Evolutionary conservation across 2,888 invertebrate genomes (phyloP).

Genomic region (Epinotia nisella): DNA sequence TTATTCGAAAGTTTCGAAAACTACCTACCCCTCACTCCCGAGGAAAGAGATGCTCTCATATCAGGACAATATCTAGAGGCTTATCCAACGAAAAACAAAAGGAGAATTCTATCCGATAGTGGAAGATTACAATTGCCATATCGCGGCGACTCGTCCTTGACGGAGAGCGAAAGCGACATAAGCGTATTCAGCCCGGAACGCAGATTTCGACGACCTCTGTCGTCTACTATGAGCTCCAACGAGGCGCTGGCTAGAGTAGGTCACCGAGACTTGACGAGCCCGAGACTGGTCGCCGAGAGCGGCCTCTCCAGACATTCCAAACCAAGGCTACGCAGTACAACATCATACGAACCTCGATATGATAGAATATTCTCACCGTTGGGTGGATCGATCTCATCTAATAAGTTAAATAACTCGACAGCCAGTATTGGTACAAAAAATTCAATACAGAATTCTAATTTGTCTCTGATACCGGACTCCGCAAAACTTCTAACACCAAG

Average conservation of each 20-base stretch:
- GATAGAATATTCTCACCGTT: conserved; percentile 79
- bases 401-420: conserved; percentile 73
- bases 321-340: conserved; percentile 74
- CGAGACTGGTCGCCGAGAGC: conserved; percentile 73
- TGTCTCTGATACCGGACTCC: conserved; percentile 78
- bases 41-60: conserved; percentile 78
- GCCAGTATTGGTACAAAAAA: conserved; percentile 69
- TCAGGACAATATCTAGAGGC: conserved; percentile 66
- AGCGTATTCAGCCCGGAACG: conserved; percentile 74
- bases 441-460: conserved; percentile 75
- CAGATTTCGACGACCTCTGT: conserved; percentile 73
- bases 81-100: conserved; percentile 63
- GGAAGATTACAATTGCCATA: conserved; percentile 64
- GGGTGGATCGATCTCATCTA: conserved; percentile 71
- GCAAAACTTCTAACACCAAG: conserved; percentile 75
- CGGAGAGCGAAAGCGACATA: conserved; percentile 79
- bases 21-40: conserved; percentile 82
- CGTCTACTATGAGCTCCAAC: conserved; percentile 76
- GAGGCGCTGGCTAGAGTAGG: conserved; percentile 74
- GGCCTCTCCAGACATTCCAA: conserved; percentile 66
- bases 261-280: conserved; percentile 74
- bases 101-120: conserved; percentile 65
- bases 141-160: conserved; percentile 73
- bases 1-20: conserved; percentile 86
- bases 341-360: conserved; percentile 78